Evolutionary conservation across 2,113 vertebrate genomes (phyloP), one percentile per base, ranked within the genome.

Genomic region (Gopherus flavomarginatus): DNA sequence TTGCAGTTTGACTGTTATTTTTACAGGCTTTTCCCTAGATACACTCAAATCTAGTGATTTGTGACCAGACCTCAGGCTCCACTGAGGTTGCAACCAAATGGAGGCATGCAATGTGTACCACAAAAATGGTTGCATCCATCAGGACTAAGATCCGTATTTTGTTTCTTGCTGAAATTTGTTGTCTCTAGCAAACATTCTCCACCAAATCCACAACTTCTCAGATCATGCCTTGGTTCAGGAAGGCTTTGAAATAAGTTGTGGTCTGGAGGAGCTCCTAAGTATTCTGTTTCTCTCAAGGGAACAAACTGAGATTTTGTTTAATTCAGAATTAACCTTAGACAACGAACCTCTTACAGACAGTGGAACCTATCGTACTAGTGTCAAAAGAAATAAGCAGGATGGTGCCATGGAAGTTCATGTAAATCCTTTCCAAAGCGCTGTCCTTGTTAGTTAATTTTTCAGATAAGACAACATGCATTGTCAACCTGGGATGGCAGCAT

Each of bases 381-480:
- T 85, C 14, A 95, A 91, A 93, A 85, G 5, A 82, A 91, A 38
- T 12, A 35, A 80, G 10, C 56, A 35, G 92, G 95, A 93, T 62
- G 5, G 84, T 6, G 75, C 31, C 16, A n/a, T 19, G 62, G 62
- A 65, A 65, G 62, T 17, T n/a, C 7, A 65, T n/a, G 16, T 65
- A 35, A 62, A 65, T 65, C 16, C 62, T n/a, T 65, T 65, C 62
- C 29, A 65, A 65, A 65, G 56, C 5, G 26, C 56, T 29, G 11
- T 65, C 62, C 62, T 65, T 65, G 31, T n/a, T 35, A n/a, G 14
- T 19, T 31, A n/a, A 19, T 17, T 65, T 16, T 65, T 17, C 31
- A 35, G 16, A 65, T 65, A 13, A 65, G 62, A 35, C 5, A 35
- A 65, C 31, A 65, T 17, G 31, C 31, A 35, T 65, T 77, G 19